Evolutionary conservation across 2,888 invertebrate genomes (phyloP), one percentile per base, ranked within the genome.

Genomic region (Hirtodrosophila trivittata): DNA sequence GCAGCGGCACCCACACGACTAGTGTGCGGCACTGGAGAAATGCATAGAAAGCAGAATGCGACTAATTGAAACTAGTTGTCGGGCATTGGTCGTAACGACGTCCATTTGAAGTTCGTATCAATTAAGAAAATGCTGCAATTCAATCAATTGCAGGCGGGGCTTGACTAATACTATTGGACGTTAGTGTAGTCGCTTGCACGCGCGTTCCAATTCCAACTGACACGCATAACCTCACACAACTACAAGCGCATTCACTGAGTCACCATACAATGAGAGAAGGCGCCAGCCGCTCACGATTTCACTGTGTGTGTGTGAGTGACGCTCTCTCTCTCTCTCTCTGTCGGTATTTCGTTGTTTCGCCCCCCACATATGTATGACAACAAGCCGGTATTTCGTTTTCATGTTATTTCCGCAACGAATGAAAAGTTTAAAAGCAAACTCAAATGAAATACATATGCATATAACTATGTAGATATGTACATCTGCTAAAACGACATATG

Each of bases 31-130:
- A 4, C 33, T 33, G 49, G 75, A 66, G 83, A 66, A 73, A 68
- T 75, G 69, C 59, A 49, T 52, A 28, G 66, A 66, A 65, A 65
- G 75, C 65, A 71, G 56, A 72, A 66, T 65, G 59, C 67, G 50
- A 64, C 83, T 76, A 86, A 80, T 80, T 80, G 86, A 75, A 63
- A 60, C 73, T 75, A 66, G 75, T 77, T 76, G 77, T 50, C 26
- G 52, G 47, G 21, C 45, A 33, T 39, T 38, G 41, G 64, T 28
- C 55, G 54, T 63, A 59, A 59, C 60, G 69, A 57, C 63, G 74
- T 73, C 60, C 77, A 74, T 83, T 80, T 86, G 87, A 88, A 87
- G 89, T 88, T 89, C 88, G 86, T 88, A 89, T 88, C 84, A 88
- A 89, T 89, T 89, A 86, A 74, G 82, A 58, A 70, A 86, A 67